Base-by-base conservation (phyloP, 2,888 invertebrate species). In the Pandemis cinnamomeana region DNA sequence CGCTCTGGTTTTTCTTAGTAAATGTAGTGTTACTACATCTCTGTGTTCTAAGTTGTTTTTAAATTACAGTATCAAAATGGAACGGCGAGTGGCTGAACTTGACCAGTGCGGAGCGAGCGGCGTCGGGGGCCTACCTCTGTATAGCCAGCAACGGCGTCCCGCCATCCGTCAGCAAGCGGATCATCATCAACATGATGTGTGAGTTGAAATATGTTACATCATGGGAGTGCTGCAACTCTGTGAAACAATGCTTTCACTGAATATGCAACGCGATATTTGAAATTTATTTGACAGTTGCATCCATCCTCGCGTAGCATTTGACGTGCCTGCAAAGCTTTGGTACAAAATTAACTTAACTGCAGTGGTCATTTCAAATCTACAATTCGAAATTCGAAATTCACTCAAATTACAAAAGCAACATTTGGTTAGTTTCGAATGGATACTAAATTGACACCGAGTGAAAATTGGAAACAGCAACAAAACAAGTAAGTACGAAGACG, bases 91-190 rank as follows among this genome's bases (percentile, higher is more conserved):
- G 95, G 89, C 85, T 95, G 82, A 95, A 95, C 81, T 88, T 95
- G 77, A 94, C 92, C 0, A 89, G 86, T 13, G 93, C 95, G 36
- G 95, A 95, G 78, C 92, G 96, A 68, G 93, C 93, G 46, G 94
- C 95, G 80, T 96, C 96, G 86, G 96, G 96, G 0, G 95, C 95
- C 0, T 96, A 95, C 84, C 92, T 96, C 44, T 96, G 96, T 86
- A 96, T 96, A 79, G 96, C 96, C 0, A 95, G 95, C 36, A 96
- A 96, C 78, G 96, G 96, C 6, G 95, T 96, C 0, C 93, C 94
- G 0, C 94, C 94, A 0, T 91, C 93, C 0, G 93, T 94, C 72
- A 93, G 93, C 90, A 94, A 93, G 84, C 84, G 94, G 77, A 88
- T 93, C 75, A 89, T 88, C 76, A 89, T 94, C 74, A 90, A 86